Conservation (phyloP, 2,888 invertebrate species). For the Troilus luridus region DNA sequence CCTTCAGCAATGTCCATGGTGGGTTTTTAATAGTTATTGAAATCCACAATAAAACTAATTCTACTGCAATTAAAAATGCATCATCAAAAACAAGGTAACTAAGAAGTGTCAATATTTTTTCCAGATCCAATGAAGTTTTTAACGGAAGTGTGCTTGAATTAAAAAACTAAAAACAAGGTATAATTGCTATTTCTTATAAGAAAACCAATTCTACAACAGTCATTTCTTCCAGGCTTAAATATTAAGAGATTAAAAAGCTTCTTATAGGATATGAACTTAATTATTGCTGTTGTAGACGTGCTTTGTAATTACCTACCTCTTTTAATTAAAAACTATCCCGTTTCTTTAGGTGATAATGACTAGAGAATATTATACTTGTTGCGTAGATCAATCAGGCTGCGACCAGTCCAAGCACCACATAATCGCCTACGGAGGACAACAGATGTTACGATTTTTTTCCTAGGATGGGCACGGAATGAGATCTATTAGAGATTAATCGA, state of each 20-base stretch:
- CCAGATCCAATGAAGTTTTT: too few relatives aligned
- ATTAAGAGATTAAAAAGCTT: background rate
- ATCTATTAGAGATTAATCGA: slow-evolving; percentile 38
- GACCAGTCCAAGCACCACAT: background rate
- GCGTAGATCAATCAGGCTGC: too few relatives aligned
- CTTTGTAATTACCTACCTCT: background rate
- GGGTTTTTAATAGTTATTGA: too few relatives aligned
- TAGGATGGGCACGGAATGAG: background rate
- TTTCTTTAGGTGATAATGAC: background rate
- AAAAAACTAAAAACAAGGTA: background rate
- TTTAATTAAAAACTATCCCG: background rate
- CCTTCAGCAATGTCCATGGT: too few relatives aligned
- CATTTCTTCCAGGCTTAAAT: background rate
- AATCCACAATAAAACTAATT: too few relatives aligned
- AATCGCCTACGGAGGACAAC: background rate
- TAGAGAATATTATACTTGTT: background rate
- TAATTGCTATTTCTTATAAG: background rate
- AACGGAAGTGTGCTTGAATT: too few relatives aligned
- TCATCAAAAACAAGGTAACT: too few relatives aligned
- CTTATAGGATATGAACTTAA: background rate
- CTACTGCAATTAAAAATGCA: too few relatives aligned
- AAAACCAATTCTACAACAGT: background rate
- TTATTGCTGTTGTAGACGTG: background rate
- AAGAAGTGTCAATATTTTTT: too few relatives aligned
- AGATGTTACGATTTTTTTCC: background rate